Base-by-base conservation (phyloP, 2,888 invertebrate species). In the Xylota sylvarum region DNA sequence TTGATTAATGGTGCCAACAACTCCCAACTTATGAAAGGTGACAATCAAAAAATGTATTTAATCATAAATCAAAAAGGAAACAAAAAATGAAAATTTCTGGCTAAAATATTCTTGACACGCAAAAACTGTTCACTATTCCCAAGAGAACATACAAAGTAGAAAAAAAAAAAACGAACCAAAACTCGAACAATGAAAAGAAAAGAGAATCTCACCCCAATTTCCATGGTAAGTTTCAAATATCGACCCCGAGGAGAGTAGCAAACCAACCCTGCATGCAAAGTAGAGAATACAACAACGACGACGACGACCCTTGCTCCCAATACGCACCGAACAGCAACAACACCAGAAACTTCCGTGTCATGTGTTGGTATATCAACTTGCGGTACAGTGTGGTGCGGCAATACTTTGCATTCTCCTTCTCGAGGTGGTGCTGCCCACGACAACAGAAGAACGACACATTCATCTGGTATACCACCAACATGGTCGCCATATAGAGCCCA, bases 171-270 rank as follows among this genome's bases (percentile, higher is more conserved):
- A 48, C 56, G 62, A 10, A 50, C 32, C 35, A n/a, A 55, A 30
- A 50, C 43, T 23, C 19, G 10, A 43, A 77, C 56, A 48, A 55
- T 37, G 17, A 43, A 70, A 70, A 46, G 37, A 78, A 80, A 60
- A 37, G 32, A 55, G 52, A 74, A 64, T 81, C 76, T 85, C 85
- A 85, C 85, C 85, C 85, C 67, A 72, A 85, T 85, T 76, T 85
- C 72, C 76, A 72, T 85, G 85, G 85, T 55, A 85, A 80, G 81
- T 81, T 85, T 80, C 65, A 77, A 85, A 81, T 85, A 85, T 85
- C 85, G 85, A 85, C 85, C 85, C 85, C 81, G 81, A 81, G 81
- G 81, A 81, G 81, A 85, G 79, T 74, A 27, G 72, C 60, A 62
- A 62, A 23, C 65, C 56, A 56, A 40, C 46, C 19, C 46, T 40